Conservation (phyloP, 2,888 invertebrate genomes). For the Stenotaenia linearis region DNA sequence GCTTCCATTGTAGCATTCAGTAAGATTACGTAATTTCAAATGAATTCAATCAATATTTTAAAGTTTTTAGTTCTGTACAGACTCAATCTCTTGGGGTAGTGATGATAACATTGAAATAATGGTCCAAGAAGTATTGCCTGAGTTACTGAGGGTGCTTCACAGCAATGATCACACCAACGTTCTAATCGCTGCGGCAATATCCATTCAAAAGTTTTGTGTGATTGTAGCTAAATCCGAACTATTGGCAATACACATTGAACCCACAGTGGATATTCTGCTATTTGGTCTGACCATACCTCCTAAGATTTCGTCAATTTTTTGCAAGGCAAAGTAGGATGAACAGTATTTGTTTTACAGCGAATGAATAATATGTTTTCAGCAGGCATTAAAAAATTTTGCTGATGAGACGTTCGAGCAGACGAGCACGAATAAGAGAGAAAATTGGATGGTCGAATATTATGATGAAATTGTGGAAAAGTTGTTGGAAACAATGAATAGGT, state of each 20-base stretch:
- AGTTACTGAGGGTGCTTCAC: neutral
- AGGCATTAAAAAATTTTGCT: neutral
- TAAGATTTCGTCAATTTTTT: neutral
- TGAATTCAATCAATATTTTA: no score
- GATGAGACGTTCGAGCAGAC: neutral
- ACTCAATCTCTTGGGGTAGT: neutral
- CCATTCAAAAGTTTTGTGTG: neutral
- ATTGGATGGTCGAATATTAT: neutral
- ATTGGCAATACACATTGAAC: neutral
- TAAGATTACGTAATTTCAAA: no score
- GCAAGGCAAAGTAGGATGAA: neutral
- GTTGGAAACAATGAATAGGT: neutral
- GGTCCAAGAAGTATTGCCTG: neutral
- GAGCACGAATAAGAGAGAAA: neutral
- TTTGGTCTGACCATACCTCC: neutral
- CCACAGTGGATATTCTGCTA: neutral
- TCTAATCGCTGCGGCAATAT: neutral
- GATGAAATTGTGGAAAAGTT: neutral
- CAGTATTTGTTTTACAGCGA: neutral
- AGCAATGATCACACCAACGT: neutral
- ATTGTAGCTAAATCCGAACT: neutral
- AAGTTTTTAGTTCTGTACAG: neutral
- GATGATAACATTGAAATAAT: neutral
- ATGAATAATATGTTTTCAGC: neutral
- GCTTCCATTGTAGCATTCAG: neutral